Percentiles rank a stretch among this genome's conserved stretches.
Conservation (phyloP, 2,888 invertebrate species). For the Baccha elongata region DNA sequence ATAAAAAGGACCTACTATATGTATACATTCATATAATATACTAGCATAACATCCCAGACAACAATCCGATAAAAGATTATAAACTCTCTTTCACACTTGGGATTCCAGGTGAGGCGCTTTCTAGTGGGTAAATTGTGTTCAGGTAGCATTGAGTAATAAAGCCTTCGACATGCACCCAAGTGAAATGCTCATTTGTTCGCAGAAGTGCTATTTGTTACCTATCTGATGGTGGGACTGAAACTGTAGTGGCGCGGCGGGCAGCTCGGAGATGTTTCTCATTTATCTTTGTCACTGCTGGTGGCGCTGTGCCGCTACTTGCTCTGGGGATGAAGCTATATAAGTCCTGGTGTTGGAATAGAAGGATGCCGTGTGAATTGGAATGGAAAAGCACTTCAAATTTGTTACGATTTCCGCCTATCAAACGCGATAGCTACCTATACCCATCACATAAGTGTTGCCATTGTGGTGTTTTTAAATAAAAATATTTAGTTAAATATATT, state of each 20-base stretch:
- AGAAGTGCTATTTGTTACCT: slow-evolving; percentile 61
- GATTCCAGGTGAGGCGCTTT: slow-evolving; percentile 1
- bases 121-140: not conserved
- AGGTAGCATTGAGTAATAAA: slow-evolving; percentile 30
- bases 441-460: slow-evolving; percentile 18
- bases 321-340: not conserved
- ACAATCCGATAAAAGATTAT: slow-evolving; percentile 37
- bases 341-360: slow-evolving; percentile 9
- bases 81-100: slow-evolving; percentile 18
- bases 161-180: slow-evolving; percentile 52
- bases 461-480: not conserved
- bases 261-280: slow-evolving; percentile 57
- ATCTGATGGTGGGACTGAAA: slow-evolving; percentile 31
- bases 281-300: slow-evolving; percentile 62
- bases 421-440: not conserved
- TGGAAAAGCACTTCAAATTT: slow-evolving; percentile 61
- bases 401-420: slow-evolving; percentile 15
- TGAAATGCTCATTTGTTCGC: slow-evolving; percentile 66
- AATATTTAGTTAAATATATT: too few species aligned
- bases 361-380: slow-evolving; percentile 64
- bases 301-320: not conserved
- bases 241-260: not conserved
- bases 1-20: slow-evolving; percentile 8
- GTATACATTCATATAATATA: too few species aligned
- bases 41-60: slow-evolving; percentile 7